Evolutionary conservation across 2,888 invertebrate genomes (phyloP).

Genomic region (Azorinus chamasolen): DNA sequence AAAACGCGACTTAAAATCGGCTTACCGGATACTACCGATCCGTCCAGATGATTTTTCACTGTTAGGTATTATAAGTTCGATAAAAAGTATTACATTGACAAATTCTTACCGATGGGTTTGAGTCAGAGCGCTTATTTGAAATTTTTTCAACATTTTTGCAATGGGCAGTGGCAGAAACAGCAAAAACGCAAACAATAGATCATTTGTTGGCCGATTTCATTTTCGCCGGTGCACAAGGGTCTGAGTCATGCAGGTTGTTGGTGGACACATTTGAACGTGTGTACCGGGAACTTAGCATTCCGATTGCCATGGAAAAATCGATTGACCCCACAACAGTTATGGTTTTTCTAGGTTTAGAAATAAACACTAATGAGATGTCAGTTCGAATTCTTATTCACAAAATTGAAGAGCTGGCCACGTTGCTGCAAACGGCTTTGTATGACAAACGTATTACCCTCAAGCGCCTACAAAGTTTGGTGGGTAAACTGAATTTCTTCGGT

Average conservation of each 20-base stretch:
- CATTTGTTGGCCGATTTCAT: constrained; percentile 28
- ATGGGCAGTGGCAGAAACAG: constrained; percentile 3
- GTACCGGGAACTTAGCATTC: constrained; percentile 14
- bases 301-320: constrained; percentile 22
- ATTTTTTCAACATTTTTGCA: constrained; percentile 26
- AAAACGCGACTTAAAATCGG: no score
- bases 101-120: constrained; percentile 22
- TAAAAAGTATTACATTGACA: constrained; percentile 22
- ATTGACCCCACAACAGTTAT: constrained; percentile 25
- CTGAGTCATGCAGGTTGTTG: no score
- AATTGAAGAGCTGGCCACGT: not conserved
- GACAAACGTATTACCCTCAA: not conserved
- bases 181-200: not conserved
- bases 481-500: constrained; percentile 26
- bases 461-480: constrained; percentile 8
- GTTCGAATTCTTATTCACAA: constrained; percentile 23
- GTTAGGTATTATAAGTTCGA: constrained; percentile 13
- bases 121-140: constrained; percentile 19
- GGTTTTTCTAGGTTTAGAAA: constrained; percentile 23
- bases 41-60: not conserved
- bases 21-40: no score
- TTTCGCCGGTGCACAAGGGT: not conserved
- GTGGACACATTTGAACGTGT: no score
- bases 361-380: not conserved
- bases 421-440: not conserved